These are phyloP conservation scores for Myotis pilosus DNA, from an alignment of 2,797 vertebrate genomes.

Conservation along the genomic window DNA sequence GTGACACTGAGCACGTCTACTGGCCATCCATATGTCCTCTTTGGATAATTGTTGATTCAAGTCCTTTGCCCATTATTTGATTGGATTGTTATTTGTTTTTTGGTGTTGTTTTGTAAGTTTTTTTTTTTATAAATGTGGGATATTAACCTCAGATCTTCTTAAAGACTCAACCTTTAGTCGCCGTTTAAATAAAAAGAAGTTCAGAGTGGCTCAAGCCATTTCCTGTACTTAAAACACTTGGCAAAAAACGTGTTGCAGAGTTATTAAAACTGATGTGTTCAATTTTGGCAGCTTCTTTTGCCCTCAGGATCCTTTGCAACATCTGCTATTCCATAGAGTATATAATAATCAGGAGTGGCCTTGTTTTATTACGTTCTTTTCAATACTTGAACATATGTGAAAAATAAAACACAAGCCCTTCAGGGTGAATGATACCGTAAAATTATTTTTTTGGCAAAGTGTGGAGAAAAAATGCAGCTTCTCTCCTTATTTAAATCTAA, in stretches of 20 bases:
- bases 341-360: neutral
- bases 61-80: neutral
- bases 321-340: neutral
- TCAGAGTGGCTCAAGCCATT: conserved; percentile 45
- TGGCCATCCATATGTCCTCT: neutral
- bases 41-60: neutral
- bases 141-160: neutral
- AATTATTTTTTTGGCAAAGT: neutral
- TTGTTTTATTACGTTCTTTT: neutral
- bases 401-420: neutral
- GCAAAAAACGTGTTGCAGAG: conserved; percentile 51
- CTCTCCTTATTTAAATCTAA: neutral
- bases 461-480: neutral
- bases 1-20: neutral
- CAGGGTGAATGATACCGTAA: neutral
- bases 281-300: conserved; percentile 39
- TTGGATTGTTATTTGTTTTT: neutral
- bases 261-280: conserved; percentile 49
- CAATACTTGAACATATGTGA: neutral
- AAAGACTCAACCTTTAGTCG: conserved; percentile 53
- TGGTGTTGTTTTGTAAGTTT: neutral
- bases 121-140: neutral
- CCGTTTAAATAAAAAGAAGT: conserved; percentile 39
- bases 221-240: conserved; percentile 64
- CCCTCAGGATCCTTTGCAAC: neutral